phyloP scores from a whole-genome alignment of 1,140 invertebrate species.

The Bombus polaris region DNA sequence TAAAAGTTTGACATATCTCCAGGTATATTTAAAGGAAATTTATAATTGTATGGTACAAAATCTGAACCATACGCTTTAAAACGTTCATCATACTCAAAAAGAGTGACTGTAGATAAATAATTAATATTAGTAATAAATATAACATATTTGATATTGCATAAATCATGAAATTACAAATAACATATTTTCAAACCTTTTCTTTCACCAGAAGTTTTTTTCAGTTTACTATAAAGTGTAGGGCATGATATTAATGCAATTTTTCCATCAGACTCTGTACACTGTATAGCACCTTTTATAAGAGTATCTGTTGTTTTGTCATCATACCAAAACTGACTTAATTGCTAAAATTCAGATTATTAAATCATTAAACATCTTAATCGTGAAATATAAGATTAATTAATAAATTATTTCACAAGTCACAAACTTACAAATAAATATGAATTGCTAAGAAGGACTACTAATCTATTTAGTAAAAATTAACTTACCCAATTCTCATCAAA shows the following conservation, averaged over 20 bases:
- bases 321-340: conserved; percentile 99
- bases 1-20: conserved; percentile 85
- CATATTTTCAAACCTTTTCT: conserved; percentile 75
- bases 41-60: conserved; percentile 96
- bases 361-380: neutral
- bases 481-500: conserved; percentile 94
- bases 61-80: conserved; percentile 91
- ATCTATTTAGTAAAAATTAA: conserved; percentile 23
- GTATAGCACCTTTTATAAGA: conserved; percentile 86
- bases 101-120: conserved; percentile 85
- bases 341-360: conserved; percentile 85
- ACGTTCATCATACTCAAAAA: conserved; percentile 92
- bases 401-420: conserved; percentile 81
- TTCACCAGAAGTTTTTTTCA: conserved; percentile 83
- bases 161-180: conserved; percentile 10
- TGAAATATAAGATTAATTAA: neutral
- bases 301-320: conserved; percentile 88
- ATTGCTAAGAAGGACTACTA: conserved; percentile 1
- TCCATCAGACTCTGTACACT: conserved; percentile 82
- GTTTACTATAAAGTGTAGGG: conserved; percentile 91
- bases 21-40: conserved; percentile 89
- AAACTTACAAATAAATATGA: conserved; percentile 35
- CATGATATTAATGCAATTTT: conserved; percentile 94
- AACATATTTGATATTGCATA: neutral
- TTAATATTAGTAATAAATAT: conserved; percentile 4